These are phyloP conservation scores for Hyperoplus immaculatus DNA, from an alignment of 2,797 vertebrate genomes.

Conservation along the genomic window DNA sequence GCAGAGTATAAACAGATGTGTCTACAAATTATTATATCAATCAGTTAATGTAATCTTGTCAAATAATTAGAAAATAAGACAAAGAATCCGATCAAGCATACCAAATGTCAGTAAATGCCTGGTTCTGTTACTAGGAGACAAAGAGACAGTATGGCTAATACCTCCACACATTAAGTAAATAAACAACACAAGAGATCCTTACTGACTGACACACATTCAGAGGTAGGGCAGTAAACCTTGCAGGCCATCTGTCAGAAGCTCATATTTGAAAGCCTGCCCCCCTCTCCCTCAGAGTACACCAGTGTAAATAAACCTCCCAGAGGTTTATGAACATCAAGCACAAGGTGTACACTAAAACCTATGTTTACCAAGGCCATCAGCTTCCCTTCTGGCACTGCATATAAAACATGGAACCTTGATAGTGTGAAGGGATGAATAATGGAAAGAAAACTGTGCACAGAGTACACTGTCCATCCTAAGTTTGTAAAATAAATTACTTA, in stretches of 20 bases:
- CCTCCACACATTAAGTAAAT: not conserved
- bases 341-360: constrained; percentile 5
- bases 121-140: not conserved
- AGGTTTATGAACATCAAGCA: constrained; percentile 32
- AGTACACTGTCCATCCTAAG: not conserved
- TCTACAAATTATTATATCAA: not conserved
- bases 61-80: not conserved
- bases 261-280: constrained; percentile 51
- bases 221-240: constrained; percentile 63
- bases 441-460: not conserved
- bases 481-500: constrained; percentile 6
- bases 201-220: constrained; percentile 69
- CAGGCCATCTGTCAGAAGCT: constrained; percentile 76
- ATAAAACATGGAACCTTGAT: constrained; percentile 3
- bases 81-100: not conserved
- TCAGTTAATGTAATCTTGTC: not conserved
- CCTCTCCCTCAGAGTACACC: constrained; percentile 57
- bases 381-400: not conserved
- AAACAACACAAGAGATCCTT: constrained; percentile 40
- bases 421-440: constrained; percentile 10
- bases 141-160: constrained; percentile 28
- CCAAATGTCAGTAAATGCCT: not conserved
- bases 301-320: constrained; percentile 57
- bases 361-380: not conserved
- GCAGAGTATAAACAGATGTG: too few species aligned